phyloP scores from a whole-genome alignment of 1,140 invertebrate genomes.

The Drosophila neocordata region DNA sequence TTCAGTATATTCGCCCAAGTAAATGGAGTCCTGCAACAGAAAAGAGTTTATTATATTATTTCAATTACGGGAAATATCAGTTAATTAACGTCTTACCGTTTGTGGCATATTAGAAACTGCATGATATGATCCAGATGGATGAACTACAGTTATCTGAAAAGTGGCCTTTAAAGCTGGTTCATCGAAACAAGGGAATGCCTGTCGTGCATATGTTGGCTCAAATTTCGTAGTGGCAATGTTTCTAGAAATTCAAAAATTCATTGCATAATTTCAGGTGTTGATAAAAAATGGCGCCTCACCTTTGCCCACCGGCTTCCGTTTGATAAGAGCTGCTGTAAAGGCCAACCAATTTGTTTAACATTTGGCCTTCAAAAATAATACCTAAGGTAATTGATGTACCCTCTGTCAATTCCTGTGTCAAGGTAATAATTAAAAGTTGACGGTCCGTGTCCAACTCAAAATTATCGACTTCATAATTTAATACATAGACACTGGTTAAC shows the following conservation, averaged over 20 bases:
- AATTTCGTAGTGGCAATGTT: conserved; percentile 95
- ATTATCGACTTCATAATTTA: conserved; percentile 31
- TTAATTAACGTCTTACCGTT: conserved; percentile 22
- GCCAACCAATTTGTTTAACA: conserved; percentile 83
- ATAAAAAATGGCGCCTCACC: conserved; percentile 59
- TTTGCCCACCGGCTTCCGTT: conserved; percentile 57
- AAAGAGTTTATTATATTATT: not conserved
- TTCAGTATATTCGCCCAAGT: conserved; percentile 62
- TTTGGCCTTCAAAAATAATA: conserved; percentile 82
- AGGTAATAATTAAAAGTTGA: conserved; percentile 64
- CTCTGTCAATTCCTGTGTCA: conserved; percentile 39
- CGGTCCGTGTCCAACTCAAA: conserved; percentile 54
- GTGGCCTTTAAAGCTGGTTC: conserved; percentile 96
- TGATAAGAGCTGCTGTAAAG: conserved; percentile 83
- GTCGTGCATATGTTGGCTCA: conserved; percentile 95
- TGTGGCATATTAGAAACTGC: conserved; percentile 92
- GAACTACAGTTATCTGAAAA: conserved; percentile 90
- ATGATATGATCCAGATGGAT: conserved; percentile 87
- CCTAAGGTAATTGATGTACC: conserved; percentile 44
- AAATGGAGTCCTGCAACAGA: conserved; percentile 31
- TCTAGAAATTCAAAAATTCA: conserved; percentile 83
- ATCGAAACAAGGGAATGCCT: conserved; percentile 97
- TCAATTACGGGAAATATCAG: not conserved
- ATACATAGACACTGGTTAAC: conserved; percentile 57
- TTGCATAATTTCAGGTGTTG: conserved; percentile 44